These are phyloP conservation scores for Linnaemya tessellans DNA, from an alignment of 2,888 invertebrate genomes.

Conservation along the genomic window DNA sequence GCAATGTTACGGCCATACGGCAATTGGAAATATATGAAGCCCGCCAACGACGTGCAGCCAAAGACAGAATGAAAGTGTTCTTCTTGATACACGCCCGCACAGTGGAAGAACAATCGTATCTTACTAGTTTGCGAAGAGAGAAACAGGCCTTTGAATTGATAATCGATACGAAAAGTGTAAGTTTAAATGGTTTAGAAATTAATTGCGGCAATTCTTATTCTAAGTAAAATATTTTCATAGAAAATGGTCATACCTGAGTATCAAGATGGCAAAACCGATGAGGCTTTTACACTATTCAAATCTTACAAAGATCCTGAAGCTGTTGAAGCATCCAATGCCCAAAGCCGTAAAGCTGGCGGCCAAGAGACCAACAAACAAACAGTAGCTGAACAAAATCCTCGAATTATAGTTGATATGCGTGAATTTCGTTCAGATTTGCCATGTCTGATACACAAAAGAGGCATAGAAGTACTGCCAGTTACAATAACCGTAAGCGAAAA, in stretches of 20 bases:
- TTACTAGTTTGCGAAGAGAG: constrained; percentile 94
- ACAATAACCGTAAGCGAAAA: constrained; percentile 87
- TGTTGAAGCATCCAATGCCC: constrained; percentile 84
- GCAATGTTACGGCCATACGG: constrained; percentile 93
- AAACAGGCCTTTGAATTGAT: constrained; percentile 97
- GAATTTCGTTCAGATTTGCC: constrained; percentile 99
- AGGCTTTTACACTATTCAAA: constrained; percentile 84
- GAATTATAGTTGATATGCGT: constrained; percentile 96
- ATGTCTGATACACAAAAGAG: constrained; percentile 94
- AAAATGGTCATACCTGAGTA: constrained; percentile 94
- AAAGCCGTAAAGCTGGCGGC: constrained; percentile 86
- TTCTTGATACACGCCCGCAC: constrained; percentile 96
- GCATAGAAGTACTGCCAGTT: constrained; percentile 95
- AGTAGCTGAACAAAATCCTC: constrained; percentile 87
- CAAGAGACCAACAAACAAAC: constrained; percentile 83
- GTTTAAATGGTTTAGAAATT: constrained; percentile 73
- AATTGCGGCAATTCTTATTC: background rate
- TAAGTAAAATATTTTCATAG: constrained; percentile 82
- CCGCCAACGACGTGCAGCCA: constrained; percentile 84
- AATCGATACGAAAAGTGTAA: constrained; percentile 95
- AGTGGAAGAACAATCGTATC: constrained; percentile 98
- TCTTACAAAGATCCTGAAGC: constrained; percentile 77
- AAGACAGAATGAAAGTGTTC: constrained; percentile 88
- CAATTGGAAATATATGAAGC: constrained; percentile 94
- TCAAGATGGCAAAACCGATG: constrained; percentile 92